These are phyloP conservation scores for Agrotis exclamationis DNA, from an alignment of 2,888 invertebrate genomes.

Conservation along the genomic window DNA sequence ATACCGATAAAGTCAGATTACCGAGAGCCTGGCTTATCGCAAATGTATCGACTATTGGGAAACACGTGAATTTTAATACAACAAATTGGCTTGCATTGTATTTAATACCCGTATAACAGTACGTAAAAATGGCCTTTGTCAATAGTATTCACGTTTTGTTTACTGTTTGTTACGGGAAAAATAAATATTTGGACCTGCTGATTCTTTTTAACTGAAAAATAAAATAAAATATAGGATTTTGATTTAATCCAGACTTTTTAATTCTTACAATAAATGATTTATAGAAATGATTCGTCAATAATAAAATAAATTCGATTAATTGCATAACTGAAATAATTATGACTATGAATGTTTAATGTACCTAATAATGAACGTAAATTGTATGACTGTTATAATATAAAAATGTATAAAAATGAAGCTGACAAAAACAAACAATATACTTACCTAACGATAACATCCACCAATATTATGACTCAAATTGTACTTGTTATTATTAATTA, in stretches of 20 bases:
- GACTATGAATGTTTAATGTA: no score
- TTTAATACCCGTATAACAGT: slow-evolving; percentile 54
- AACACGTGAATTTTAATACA: slow-evolving; percentile 71
- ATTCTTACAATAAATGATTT: neutral
- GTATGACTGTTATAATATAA: no score
- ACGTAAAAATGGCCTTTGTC: slow-evolving; percentile 54
- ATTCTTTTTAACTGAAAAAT: neutral
- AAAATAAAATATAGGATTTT: neutral
- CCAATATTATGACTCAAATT: no score
- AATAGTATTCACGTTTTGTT: slow-evolving; percentile 28
- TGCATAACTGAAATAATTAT: no score
- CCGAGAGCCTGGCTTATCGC: slow-evolving; percentile 75
- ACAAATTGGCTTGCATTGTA: slow-evolving; percentile 62
- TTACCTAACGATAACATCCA: no score
- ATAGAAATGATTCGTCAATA: neutral
- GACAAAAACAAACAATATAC: no score
- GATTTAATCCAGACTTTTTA: neutral
- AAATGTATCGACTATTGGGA: slow-evolving; percentile 70
- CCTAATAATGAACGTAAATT: no score
- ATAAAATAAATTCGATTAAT: no score
- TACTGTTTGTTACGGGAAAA: slow-evolving; percentile 17
- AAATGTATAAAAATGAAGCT: no score
- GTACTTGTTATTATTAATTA: no score
- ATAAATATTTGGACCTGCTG: slow-evolving; percentile 3
- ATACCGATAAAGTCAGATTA: slow-evolving; percentile 80